Conservation (phyloP, 2,113 vertebrate genomes). For the Sula dactylatra region DNA sequence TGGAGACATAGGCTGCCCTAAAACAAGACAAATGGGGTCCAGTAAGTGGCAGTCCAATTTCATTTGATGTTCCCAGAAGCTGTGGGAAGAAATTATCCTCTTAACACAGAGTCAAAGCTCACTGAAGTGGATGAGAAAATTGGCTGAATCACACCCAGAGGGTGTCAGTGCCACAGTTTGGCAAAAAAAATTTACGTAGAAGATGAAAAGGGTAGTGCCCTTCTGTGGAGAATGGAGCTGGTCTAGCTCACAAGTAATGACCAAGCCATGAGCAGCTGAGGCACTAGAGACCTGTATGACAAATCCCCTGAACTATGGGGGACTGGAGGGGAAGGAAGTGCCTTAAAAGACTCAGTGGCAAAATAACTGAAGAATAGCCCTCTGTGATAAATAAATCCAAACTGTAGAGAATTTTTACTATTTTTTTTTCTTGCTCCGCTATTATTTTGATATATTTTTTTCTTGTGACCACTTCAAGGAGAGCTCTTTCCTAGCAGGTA, state of each 20-base stretch:
- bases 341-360: background rate
- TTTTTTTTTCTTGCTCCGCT: background rate
- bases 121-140: slow-evolving; percentile 12
- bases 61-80: background rate
- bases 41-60: background rate
- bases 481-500: background rate
- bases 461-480: background rate
- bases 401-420: background rate
- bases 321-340: background rate
- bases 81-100: background rate
- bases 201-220: background rate
- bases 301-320: background rate
- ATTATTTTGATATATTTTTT: background rate
- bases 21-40: background rate
- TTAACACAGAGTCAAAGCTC: background rate
- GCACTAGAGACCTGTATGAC: background rate
- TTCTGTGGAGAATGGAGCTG: background rate
- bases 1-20: background rate
- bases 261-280: background rate
- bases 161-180: background rate
- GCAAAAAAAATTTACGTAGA: background rate
- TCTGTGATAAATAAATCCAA: background rate
- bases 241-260: background rate
- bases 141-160: background rate
- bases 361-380: background rate